A percentile compares a stretch with the other conserved stretches of the same genome.
Evolutionary conservation across 2,888 invertebrate species (phyloP).

Genomic region (Zelleria hepariella): DNA sequence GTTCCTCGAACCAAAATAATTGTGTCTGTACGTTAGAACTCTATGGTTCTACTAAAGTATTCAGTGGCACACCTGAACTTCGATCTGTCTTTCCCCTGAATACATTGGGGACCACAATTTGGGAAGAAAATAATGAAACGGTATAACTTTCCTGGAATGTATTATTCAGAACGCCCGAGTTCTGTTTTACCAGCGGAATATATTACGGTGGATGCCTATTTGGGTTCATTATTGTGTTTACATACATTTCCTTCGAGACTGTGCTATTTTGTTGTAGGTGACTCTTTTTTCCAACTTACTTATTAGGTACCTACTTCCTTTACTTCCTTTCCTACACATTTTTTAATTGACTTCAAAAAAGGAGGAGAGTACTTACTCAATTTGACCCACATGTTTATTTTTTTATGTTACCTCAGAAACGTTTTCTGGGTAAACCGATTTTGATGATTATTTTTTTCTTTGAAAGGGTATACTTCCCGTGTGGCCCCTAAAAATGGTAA

Average conservation of each 20-base stretch:
- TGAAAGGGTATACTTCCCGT: too few relatives aligned
- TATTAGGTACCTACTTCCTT: neutral
- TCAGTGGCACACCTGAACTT: conserved; percentile 31
- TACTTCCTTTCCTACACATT: too few relatives aligned
- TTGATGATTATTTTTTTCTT: too few relatives aligned
- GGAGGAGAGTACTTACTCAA: too few relatives aligned
- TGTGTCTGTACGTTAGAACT: too few relatives aligned
- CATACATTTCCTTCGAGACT: neutral
- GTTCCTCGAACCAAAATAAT: too few relatives aligned
- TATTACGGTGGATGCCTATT: neutral
- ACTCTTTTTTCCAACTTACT: neutral
- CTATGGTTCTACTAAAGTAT: conserved; percentile 33
- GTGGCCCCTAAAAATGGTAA: too few relatives aligned
- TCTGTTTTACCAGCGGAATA: neutral
- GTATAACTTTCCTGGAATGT: conserved; percentile 31
- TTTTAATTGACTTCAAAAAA: too few relatives aligned
- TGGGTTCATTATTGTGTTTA: neutral
- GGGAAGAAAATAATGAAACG: conserved; percentile 41
- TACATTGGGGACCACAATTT: conserved; percentile 37
- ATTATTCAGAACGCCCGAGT: conserved; percentile 28
- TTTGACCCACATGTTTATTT: too few relatives aligned
- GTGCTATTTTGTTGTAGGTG: neutral
- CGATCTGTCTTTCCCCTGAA: conserved; percentile 26
- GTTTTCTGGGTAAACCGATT: too few relatives aligned
- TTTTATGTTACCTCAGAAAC: too few relatives aligned